Conservation (phyloP, 2,797 vertebrate genomes). For the Spinus pinus region DNA sequence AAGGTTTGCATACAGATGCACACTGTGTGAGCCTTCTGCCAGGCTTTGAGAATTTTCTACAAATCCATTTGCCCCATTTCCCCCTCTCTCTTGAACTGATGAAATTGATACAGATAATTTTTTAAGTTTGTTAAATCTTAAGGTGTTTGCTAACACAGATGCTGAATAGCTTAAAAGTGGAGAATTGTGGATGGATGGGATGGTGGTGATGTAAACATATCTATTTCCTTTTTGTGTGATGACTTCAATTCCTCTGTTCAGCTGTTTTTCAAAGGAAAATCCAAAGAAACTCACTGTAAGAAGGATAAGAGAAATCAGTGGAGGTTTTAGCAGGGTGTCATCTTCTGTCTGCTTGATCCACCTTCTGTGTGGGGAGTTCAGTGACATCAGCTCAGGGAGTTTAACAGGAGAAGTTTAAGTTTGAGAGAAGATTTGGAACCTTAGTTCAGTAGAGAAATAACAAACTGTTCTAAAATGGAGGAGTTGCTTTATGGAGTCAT, state of each 20-base stretch:
- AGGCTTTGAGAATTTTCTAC: neutral
- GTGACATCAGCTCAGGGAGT: neutral
- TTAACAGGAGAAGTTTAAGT: neutral
- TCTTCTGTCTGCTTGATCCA: neutral
- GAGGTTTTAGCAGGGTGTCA: neutral
- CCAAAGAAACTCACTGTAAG: neutral
- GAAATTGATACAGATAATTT: accelerated
- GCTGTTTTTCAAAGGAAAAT: neutral
- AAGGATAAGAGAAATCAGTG: neutral
- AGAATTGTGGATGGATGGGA: accelerated
- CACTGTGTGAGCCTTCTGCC: neutral
- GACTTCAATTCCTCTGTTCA: neutral
- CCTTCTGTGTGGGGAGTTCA: neutral
- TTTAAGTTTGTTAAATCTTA: accelerated
- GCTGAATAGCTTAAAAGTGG: neutral
- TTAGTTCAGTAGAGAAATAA: neutral
- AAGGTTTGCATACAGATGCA: neutral
- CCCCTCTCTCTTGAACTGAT: neutral
- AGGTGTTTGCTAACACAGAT: neutral
- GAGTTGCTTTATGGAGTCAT: neutral
- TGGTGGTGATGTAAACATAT: accelerated
- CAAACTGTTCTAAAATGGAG: neutral
- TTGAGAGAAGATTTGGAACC: neutral
- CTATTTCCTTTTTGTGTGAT: accelerated
- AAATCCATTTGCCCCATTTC: neutral